Base-by-base conservation (phyloP, 2,888 invertebrate species). In the Cordilura impudica region DNA sequence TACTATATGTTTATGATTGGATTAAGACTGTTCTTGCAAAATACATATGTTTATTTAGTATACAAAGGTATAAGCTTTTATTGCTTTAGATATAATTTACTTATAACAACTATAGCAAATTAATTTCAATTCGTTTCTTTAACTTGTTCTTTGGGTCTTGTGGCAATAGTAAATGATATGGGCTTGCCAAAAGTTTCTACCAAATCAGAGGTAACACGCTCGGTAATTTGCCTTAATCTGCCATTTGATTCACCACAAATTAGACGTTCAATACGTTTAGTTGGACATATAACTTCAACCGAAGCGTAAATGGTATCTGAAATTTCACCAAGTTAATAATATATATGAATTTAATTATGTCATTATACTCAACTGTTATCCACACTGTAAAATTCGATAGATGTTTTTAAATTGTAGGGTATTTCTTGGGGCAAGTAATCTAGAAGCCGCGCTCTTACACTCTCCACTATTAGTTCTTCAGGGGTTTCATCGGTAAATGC, bases 361-460 rank as follows among this genome's bases (percentile, higher is more conserved):
- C 43, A 19, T n/a, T 3, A 51, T 21, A 54, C 65, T 65, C 73
- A 74, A 90, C 92, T 92, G 81, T 93, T 92, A 29, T 92, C 90
- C 61, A 91, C 90, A 82, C 93, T 93, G 83, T 92, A 93, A 86
- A 93, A 93, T 87, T 96, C 95, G 14, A 97, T 86, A 58, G 91
- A 85, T 6, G 93, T 91, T 76, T 91, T 90, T 3, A 98, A 86
- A 45, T 89, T 91, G 86, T 98, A 98, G 0, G 98, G 98, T 49
- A 98, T 92, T 91, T 98, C 97, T 82, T 96, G 92, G 0, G 94
- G 93, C 49, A 98, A 90, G 85, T 93, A 92, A 86, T 99, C 96
- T 75, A 99, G 88, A 45, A 98, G 91, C 83, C 95, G 95, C 1
- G 97, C 96, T 84, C 95, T 92, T 0, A 98, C 94, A 70, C 95